Evolutionary conservation across 2,113 vertebrate genomes (phyloP).

Genomic region (Progne subis): DNA sequence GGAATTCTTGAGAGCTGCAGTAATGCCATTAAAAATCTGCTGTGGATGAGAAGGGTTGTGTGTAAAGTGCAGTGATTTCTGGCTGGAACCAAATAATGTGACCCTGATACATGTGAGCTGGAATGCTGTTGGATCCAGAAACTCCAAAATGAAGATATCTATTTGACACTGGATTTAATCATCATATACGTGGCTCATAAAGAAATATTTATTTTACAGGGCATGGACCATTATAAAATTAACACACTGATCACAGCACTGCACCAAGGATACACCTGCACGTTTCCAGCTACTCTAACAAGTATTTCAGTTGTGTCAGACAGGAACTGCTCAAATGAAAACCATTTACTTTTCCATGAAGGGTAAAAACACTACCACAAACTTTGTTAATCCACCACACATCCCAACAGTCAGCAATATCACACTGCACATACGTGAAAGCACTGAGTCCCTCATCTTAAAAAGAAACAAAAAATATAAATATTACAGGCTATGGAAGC

Average conservation of each 20-base stretch:
- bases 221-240: not conserved
- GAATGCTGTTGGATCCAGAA: rapidly evolving
- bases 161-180: not conserved
- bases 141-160: not conserved
- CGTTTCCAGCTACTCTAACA: not conserved
- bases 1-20: not conserved
- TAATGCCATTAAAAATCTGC: not conserved
- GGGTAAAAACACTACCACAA: not conserved
- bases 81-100: not conserved
- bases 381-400: not conserved
- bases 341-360: not conserved
- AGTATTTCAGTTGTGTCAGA: not conserved
- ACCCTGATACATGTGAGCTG: not conserved
- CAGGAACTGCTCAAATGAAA: not conserved
- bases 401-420: not conserved
- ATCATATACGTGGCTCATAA: not conserved
- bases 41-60: not conserved
- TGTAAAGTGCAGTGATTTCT: not conserved
- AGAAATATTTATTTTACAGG: not conserved
- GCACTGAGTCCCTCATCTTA: not conserved
- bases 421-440: not conserved
- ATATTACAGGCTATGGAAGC: not conserved
- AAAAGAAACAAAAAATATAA: not conserved
- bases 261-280: not conserved
- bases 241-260: not conserved